Conservation (phyloP, 2,113 vertebrate genomes). For the Trichechus manatus region DNA sequence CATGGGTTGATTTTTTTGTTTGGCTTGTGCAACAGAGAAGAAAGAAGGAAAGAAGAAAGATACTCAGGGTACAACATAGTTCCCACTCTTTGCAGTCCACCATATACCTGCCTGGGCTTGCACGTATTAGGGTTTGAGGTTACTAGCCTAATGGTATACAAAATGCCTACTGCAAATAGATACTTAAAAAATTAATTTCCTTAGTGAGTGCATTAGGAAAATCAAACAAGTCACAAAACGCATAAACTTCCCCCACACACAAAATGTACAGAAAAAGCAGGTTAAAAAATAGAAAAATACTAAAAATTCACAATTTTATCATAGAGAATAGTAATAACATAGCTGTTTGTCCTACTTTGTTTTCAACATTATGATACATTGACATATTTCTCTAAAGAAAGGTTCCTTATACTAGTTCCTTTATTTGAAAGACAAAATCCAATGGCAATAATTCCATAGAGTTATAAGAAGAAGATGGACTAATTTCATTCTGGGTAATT, state of each 20-base stretch:
- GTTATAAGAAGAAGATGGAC: constrained; percentile 37
- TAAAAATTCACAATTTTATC: constrained; percentile 24
- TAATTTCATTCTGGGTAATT: constrained; percentile 42
- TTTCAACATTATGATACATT: background rate
- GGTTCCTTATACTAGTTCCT: background rate
- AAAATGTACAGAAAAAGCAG: background rate
- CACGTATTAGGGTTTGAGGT: background rate
- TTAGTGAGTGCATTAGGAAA: background rate
- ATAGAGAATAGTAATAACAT: background rate
- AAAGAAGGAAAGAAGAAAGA: background rate
- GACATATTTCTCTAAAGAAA: constrained; percentile 13
- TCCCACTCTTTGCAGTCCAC: background rate
- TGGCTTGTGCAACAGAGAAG: background rate
- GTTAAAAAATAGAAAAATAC: background rate
- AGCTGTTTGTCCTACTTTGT: background rate
- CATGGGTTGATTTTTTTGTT: background rate
- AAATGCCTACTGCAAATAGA: background rate
- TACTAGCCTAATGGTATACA: background rate
- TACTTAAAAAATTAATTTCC: constrained; percentile 33
- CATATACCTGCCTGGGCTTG: background rate
- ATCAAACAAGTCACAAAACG: background rate
- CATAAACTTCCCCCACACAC: background rate
- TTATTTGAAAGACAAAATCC: constrained; percentile 33
- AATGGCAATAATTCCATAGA: background rate
- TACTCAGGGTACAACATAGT: background rate